Evolutionary conservation across 2,888 invertebrate genomes (phyloP), one percentile per base, ranked within the genome.

Genomic region (Leptopilina drosophilae): DNA sequence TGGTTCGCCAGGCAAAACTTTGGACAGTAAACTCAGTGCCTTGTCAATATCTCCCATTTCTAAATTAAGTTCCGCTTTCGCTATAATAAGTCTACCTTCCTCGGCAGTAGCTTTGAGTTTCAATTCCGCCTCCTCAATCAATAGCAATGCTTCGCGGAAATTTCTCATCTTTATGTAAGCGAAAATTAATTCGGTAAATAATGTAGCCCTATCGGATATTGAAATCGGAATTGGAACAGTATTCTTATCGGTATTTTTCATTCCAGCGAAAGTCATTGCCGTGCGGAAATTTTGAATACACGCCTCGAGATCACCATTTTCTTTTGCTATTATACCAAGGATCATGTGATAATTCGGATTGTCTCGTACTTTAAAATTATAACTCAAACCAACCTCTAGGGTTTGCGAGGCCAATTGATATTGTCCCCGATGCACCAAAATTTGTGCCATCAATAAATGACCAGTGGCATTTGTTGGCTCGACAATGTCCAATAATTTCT

Each of bases 291-390:
- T 96, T 80, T 95, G 94, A 66, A 97, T 93, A 0, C 96, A 95
- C 77, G 96, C 96, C 59, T 95, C 94, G 5, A 94, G 92, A 86
- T 96, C 94, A 20, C 95, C 95, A 77, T 94, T 94, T 85, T 95
- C 94, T 89, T 96, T 97, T 84, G 96, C 94, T 75, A 98, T 95
- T 42, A 97, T 93, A 0, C 98, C 98, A 84, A 95, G 94, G 0
- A 98, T 94, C 82, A 98, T 94, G 92, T 98, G 97, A 89, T 97
- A 99, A 90, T 98, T 93, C 0, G 98, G 97, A 91, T 97, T 96
- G 81, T 98, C 98, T 83, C 98, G 93, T 0, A 99, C 96, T 92
- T 97, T 96, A 89, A 99, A 98, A 91, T 98, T 97, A 88, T 97
- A 96, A 88, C 98, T 98, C 14, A 99, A 93, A 79, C 97, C 98